Conservation (phyloP, 2,888 invertebrate genomes). For the Cerceris ruficornis region DNA sequence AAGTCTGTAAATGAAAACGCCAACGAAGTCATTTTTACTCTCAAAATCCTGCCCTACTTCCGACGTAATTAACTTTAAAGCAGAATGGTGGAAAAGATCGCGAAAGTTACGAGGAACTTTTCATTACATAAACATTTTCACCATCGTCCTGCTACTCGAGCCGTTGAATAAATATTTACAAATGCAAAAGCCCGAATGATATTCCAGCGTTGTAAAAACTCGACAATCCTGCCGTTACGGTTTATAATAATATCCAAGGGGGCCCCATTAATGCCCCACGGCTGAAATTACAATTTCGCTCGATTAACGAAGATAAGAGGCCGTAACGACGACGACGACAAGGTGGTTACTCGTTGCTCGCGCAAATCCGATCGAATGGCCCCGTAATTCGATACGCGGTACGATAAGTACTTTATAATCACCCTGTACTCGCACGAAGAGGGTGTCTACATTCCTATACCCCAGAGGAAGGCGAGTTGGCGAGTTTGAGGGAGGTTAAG, state of each 20-base stretch:
- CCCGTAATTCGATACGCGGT: conserved; percentile 53
- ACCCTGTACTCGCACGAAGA: conserved; percentile 33
- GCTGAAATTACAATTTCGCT: conserved; percentile 44
- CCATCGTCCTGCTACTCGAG: no score
- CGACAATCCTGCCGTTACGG: not conserved
- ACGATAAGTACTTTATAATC: conserved; percentile 65
- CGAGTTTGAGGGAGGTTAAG: conserved; percentile 57
- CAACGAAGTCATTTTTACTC: no score
- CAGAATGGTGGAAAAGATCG: no score
- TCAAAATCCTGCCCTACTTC: no score
- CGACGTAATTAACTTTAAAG: no score
- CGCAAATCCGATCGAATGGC: conserved; percentile 45
- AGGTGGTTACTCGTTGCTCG: conserved; percentile 14
- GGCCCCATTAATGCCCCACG: not conserved
- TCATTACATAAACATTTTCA: no score
- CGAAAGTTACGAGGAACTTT: no score
- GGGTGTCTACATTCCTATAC: conserved; percentile 31
- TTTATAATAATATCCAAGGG: not conserved
- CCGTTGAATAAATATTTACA: no score
- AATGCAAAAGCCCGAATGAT: no score
- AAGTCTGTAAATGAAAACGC: no score
- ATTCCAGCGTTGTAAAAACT: no score
- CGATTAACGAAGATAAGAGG: conserved; percentile 18
- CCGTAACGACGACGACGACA: conserved; percentile 24
- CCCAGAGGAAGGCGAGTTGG: conserved; percentile 18